Base-by-base conservation (phyloP, 2,797 vertebrate species). In the Sciaenops ocellatus region DNA sequence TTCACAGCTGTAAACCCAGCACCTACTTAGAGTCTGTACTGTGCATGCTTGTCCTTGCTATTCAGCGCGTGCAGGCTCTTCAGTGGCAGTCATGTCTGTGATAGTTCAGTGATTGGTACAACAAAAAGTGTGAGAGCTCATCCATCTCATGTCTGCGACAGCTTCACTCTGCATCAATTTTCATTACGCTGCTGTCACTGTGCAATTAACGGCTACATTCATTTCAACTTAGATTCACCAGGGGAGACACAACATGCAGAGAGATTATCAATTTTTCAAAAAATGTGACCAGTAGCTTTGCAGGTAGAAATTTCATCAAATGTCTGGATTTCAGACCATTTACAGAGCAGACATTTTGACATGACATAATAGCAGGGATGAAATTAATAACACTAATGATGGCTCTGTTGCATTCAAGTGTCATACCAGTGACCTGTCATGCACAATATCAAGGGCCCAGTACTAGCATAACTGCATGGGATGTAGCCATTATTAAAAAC, bases 151-250 rank as follows among this genome's bases (percentile, higher is more conserved):
- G 62, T 26, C 60, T 79, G 69, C 17, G 24, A 65, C 69, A 42
- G 62, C 10, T 73, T 78, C 73, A 65, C 55, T 75, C 63, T 68
- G 44, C 59, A 85, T 84, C 71, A 17, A 1, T 86, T 85, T 54
- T 80, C 82, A 80, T 88, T 79, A 74, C 6, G 63, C 3, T 64
- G 41, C 63, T 77, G 72, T 69, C 68, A 47, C 73, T 44, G 47
- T 20, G 59, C 63, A 72, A 30, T 77, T 68, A 82, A 11, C 50
- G 52, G n/a, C 42, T 20, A 18, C 50, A 46, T 72, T 56, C 0
- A 76, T 60, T 75, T 78, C 16, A 69, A 69, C 24, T 62, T 60
- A 9, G 38, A 44, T 55, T 56, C 52, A 38, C 20, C 6, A 38
- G 34, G 2, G 51, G 41, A 60, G 34, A 65, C 22, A 46, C 41